Base-by-base conservation (phyloP, 2,797 vertebrate genomes). In the Periophthalmus magnuspinnatus region DNA sequence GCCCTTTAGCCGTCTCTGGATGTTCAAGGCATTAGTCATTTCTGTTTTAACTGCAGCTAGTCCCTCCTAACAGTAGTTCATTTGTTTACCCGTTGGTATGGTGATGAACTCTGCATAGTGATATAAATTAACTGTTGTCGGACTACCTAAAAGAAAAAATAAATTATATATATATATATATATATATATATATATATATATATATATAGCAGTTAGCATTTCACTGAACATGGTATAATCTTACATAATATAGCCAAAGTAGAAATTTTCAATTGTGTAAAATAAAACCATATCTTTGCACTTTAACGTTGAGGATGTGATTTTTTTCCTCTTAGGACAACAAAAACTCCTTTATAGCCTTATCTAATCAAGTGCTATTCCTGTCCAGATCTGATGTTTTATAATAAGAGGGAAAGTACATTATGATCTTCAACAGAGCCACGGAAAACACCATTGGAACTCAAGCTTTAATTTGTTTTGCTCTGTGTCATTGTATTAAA, bases 341-440 rank as follows among this genome's bases (percentile, higher is more conserved):
- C 2, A 36, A 65, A 64, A 7, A 83, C 13, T 56, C 8, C 22
- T 45, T 70, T 69, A 45, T 71, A 19, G 32, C n/a, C 2, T 74
- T 47, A 79, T 75, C 19, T 83, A 80, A 80, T 87, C 86, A 89
- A 87, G 89, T 90, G 91, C 88, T 89, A 84, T 90, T 90, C 70
- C 58, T 80, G 57, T 80, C 58, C 81, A 83, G 86, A 86, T 88
- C 82, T 83, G 67, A 65, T 68, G 71, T 63, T 76, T 85, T 81
- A 79, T 81, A 68, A 76, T 75, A 60, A 65, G 71, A 55, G 73
- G 74, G 71, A 73, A 78, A 86, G 69, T 34, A 82, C 79, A 81
- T 81, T 21, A 65, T 86, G 81, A 85, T 79, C 65, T 78, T 81
- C 84, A 75, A 81, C 76, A 79, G 76, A 85, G 71, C 79, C 84